Evolutionary conservation across 2,113 vertebrate species (phyloP), one percentile per base, ranked within the genome.

Genomic region (Syngnathoides biaculeatus): DNA sequence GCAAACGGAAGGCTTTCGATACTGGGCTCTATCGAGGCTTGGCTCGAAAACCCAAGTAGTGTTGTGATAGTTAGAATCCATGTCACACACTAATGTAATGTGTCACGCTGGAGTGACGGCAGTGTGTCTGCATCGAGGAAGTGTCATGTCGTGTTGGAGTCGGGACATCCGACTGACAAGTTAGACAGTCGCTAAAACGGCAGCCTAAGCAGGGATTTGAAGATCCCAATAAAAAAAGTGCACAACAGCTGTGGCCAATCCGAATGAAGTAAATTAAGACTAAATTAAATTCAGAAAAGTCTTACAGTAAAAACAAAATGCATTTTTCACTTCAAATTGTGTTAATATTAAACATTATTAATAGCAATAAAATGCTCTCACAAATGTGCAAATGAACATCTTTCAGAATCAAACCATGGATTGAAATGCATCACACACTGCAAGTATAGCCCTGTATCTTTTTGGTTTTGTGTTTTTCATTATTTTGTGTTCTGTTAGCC

Each of bases 91-190:
- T 79, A 74, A 86, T 79, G 72, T 38, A 58, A 58, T 47, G 65
- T 81, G 79, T 84, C 81, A 78, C 84, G 75, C 74, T 57, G 74
- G 90, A 84, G 84, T 79, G 87, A 84, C 53, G 82, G 87, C 90
- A 93, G 93, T 71, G 79, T 65, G 69, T 77, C 68, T 81, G 73
- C 47, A 68, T 72, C 69, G 75, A 63, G 62, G 70, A 67, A 72
- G 71, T 55, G 62, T 78, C 77, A 78, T 53, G 27, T 84, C 75
- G 74, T 72, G 69, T 86, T 86, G 84, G 55, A 66, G 71, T 75
- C 56, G n/a, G 64, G 64, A 63, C 65, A 76, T 38, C 53, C 50
- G 38, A 35, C 70, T 79, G 86, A 83, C 74, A 77, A 77, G 71
- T 86, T 66, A 59, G 80, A 87, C 30, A 35, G 30, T 79, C 74